Conservation (phyloP, 1,140 invertebrate genomes). For the Portunus trituberculatus region DNA sequence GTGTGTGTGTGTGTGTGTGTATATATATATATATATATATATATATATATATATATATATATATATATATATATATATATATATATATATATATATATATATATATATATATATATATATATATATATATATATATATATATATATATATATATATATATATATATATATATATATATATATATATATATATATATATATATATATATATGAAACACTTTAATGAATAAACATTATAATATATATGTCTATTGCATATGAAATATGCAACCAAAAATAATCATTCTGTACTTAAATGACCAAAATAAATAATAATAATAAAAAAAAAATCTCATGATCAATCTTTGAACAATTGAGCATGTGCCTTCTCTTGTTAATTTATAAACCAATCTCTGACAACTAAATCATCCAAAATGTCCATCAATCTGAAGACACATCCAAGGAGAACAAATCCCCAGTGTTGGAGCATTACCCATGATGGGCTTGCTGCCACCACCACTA, state of each 20-base stretch:
- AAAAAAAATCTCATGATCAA: neutral
- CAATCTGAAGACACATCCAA: neutral
- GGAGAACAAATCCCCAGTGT: neutral
- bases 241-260: conserved; percentile 30
- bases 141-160: conserved; percentile 54
- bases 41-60: conserved; percentile 50
- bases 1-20: conserved; percentile 9
- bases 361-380: neutral
- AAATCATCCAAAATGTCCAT: neutral
- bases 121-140: conserved; percentile 56
- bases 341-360: conserved; percentile 9
- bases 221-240: conserved; percentile 15
- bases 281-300: conserved; percentile 51
- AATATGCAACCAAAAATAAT: conserved; percentile 59
- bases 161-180: conserved; percentile 57
- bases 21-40: conserved; percentile 54
- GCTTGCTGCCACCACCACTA: neutral
- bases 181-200: conserved; percentile 51
- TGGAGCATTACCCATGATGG: neutral
- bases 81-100: conserved; percentile 35
- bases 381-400: neutral
- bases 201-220: conserved; percentile 4
- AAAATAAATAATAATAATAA: conserved; percentile 46
- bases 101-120: conserved; percentile 53
- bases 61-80: neutral